A percentile compares a stretch with the other conserved stretches of the same genome.
phyloP scores from a whole-genome alignment of 1,140 invertebrate species.

The Venturia canescens region DNA sequence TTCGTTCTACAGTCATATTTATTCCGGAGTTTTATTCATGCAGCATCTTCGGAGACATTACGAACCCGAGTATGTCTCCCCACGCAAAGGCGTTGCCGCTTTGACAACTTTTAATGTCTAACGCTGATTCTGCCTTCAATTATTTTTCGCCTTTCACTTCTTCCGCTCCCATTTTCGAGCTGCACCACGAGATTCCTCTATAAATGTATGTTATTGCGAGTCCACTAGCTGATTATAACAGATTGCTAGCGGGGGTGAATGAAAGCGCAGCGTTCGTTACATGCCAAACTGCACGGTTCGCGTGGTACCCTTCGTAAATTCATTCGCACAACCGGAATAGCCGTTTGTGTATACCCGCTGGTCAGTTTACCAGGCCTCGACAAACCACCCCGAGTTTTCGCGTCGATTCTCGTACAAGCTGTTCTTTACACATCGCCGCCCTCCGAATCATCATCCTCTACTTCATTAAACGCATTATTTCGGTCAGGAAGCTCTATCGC shows the following conservation, averaged over 20 bases:
- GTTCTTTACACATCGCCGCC: background rate
- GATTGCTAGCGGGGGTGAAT: background rate
- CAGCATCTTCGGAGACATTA: no score
- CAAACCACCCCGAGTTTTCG: background rate
- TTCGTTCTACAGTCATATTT: no score
- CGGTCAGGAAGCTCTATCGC: no score
- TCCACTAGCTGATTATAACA: background rate
- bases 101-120: no score
- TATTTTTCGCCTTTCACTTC: no score
- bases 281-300: background rate
- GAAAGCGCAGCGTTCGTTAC: conserved; percentile 3
- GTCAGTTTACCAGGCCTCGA: background rate
- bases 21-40: no score
- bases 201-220: background rate
- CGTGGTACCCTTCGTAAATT: background rate
- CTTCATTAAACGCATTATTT: no score
- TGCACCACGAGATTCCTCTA: background rate
- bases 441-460: background rate
- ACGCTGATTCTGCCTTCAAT: no score
- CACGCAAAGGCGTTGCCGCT: no score
- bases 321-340: background rate
- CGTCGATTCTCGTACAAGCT: conserved; percentile 4
- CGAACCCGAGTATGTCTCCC: no score
- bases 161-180: no score
- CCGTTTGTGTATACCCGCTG: background rate